phyloP scores from a whole-genome alignment of 53 echinoderm and acorn worm species.

The Astropecten irregularis region DNA sequence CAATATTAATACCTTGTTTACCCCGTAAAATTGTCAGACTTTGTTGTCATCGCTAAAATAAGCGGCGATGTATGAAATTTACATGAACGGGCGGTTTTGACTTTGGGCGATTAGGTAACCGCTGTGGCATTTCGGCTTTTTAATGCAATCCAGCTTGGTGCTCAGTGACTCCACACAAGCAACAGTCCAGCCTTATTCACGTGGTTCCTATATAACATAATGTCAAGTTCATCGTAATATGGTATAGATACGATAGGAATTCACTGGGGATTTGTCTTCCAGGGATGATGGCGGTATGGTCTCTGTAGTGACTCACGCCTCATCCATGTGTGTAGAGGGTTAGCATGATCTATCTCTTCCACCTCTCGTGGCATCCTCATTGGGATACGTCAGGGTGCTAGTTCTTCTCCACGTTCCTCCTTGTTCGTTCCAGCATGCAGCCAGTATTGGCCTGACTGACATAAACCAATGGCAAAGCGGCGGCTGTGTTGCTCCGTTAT shows the following conservation, averaged over 20 bases:
- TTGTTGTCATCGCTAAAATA: constrained; percentile 36
- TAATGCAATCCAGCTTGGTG: constrained; percentile 48
- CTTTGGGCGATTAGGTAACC: constrained; percentile 37
- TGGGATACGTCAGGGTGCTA: constrained; percentile 25
- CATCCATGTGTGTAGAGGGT: neutral
- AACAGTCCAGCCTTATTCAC: neutral
- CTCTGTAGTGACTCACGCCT: no score
- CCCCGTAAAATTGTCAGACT: neutral
- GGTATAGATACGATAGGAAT: neutral
- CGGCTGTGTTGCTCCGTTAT: neutral
- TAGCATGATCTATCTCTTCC: neutral
- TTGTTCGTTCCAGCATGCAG: neutral
- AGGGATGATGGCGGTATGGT: neutral
- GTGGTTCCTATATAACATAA: constrained; percentile 6
- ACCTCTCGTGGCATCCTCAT: neutral
- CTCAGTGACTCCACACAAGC: no score
- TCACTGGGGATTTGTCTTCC: constrained; percentile 13
- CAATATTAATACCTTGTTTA: neutral
- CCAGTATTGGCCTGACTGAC: neutral
- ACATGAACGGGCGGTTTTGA: neutral
- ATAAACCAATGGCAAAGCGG: constrained; percentile 25
- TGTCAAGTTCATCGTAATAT: constrained; percentile 47
- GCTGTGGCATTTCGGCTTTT: constrained; percentile 19
- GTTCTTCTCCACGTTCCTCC: neutral
- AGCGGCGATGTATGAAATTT: constrained; percentile 33